These are phyloP conservation scores for Vulpes lagopus DNA, from an alignment of 2,113 vertebrate species.

Conservation along the genomic window DNA sequence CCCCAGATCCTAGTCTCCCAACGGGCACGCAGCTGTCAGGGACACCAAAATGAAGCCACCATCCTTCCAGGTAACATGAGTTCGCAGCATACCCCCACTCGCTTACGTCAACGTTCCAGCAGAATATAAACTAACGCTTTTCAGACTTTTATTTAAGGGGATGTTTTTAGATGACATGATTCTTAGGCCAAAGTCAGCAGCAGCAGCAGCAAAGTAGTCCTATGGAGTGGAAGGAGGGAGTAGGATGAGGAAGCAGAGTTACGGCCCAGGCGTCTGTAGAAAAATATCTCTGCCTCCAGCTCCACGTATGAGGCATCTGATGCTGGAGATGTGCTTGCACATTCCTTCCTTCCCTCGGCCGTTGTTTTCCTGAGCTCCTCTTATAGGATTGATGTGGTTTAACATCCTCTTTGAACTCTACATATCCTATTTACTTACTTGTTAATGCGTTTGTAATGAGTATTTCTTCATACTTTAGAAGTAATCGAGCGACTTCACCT, in stretches of 20 bases:
- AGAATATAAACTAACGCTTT: neutral
- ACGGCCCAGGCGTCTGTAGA: neutral
- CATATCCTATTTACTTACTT: neutral
- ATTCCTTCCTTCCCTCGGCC: neutral
- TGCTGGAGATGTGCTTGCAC: neutral
- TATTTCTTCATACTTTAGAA: neutral
- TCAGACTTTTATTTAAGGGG: neutral
- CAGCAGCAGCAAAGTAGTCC: neutral
- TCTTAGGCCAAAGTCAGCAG: neutral
- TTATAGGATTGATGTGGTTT: neutral
- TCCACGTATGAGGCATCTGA: neutral
- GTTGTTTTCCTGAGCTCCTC: neutral
- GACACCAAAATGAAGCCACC: neutral
- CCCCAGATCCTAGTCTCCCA: neutral
- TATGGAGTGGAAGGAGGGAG: neutral
- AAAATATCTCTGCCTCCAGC: neutral
- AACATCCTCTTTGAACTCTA: neutral
- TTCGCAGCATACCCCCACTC: neutral
- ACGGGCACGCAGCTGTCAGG: neutral
- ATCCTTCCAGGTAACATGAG: neutral
- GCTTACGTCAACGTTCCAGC: neutral
- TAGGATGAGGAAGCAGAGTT: neutral
- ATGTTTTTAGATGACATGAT: neutral
- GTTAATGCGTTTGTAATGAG: neutral
- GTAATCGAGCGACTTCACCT: neutral